A percentile compares a stretch with the other conserved stretches of the same genome.
Conservation (phyloP, 2,797 vertebrate genomes). For the Bovichtus variegatus region DNA sequence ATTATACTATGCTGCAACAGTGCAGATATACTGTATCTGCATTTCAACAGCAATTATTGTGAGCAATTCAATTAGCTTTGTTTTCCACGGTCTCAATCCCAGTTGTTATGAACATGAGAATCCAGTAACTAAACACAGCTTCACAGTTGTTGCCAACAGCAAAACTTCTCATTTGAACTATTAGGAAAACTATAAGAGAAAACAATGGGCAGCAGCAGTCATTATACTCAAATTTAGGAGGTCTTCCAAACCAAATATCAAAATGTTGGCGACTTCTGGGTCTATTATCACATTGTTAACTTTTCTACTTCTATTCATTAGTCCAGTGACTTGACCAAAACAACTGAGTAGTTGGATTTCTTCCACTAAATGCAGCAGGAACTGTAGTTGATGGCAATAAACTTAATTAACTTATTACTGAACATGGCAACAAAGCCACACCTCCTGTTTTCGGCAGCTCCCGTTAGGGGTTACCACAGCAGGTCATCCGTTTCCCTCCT, state of each 20-base stretch:
- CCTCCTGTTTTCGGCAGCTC: too few species aligned
- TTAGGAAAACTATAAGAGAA: slow-evolving; percentile 33
- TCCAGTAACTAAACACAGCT: slow-evolving; percentile 26
- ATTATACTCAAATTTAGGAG: slow-evolving; percentile 15
- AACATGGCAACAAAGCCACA: neutral
- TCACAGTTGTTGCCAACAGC: slow-evolving; percentile 27
- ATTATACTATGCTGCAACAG: neutral
- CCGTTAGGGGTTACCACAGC: too few species aligned
- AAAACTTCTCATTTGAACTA: slow-evolving; percentile 42
- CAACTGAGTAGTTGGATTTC: slow-evolving; percentile 1
- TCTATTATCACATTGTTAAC: slow-evolving; percentile 62
- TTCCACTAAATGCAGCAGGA: slow-evolving; percentile 4
- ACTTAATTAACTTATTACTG: too few species aligned
- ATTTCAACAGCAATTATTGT: slow-evolving; percentile 17
- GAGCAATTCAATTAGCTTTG: slow-evolving; percentile 34
- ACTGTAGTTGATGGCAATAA: slow-evolving; percentile 1
- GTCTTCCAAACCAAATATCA: slow-evolving; percentile 45
- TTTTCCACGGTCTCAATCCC: slow-evolving; percentile 10
- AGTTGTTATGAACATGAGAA: slow-evolving; percentile 29
- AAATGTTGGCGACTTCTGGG: slow-evolving; percentile 46
- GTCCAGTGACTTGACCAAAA: slow-evolving; percentile 33
- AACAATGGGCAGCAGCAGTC: slow-evolving; percentile 34
- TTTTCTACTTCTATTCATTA: slow-evolving; percentile 40
- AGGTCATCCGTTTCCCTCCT: too few species aligned
- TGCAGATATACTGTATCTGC: neutral